Percentiles rank a stretch among this genome's conserved stretches.
These are phyloP conservation scores for Clitarchus hookeri DNA, from an alignment of 2,888 invertebrate genomes.

Conservation along the genomic window DNA sequence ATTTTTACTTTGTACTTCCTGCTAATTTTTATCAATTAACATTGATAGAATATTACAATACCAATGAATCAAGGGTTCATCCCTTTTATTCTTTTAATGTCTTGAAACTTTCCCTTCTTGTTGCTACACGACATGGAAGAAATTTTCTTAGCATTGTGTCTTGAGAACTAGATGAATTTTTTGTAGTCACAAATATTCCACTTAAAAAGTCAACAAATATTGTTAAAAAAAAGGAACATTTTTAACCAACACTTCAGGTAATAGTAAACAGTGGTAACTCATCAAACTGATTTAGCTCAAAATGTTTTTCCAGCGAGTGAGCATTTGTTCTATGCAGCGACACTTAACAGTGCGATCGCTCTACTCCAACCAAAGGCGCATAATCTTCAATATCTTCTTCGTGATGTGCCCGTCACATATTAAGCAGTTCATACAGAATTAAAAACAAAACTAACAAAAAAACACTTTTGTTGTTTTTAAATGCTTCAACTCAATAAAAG, in stretches of 20 bases:
- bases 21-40: conserved; percentile 23
- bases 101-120: neutral
- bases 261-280: conserved; percentile 42
- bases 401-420: conserved; percentile 27
- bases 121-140: neutral
- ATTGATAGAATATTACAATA: conserved; percentile 24
- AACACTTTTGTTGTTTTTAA: conserved; percentile 28
- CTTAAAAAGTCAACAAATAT: conserved; percentile 29
- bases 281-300: conserved; percentile 30
- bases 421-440: neutral
- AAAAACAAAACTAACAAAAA: conserved; percentile 35
- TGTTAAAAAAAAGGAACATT: conserved; percentile 39
- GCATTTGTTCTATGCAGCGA: conserved; percentile 16
- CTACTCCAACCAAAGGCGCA: neutral
- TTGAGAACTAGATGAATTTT: neutral
- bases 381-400: neutral
- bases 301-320: conserved; percentile 19
- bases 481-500: conserved; percentile 26
- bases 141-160: neutral
- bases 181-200: neutral
- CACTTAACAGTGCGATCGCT: conserved; percentile 31
- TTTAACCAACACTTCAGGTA: conserved; percentile 28
- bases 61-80: conserved; percentile 38
- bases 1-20: conserved; percentile 32
- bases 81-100: conserved; percentile 32